phyloP scores from a whole-genome alignment of 2,888 invertebrate genomes.

The Sminthurides aquaticus region DNA sequence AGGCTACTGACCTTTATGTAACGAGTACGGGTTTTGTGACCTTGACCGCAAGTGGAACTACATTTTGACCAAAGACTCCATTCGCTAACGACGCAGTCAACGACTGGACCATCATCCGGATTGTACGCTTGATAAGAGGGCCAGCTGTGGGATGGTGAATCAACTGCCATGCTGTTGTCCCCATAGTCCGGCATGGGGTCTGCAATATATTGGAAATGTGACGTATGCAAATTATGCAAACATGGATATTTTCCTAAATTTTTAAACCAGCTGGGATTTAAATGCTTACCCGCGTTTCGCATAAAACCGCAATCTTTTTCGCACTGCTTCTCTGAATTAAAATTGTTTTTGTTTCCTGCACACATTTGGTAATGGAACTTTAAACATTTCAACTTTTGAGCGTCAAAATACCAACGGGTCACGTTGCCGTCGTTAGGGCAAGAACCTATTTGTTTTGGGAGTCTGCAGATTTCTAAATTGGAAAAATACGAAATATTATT shows the following conservation, averaged over 20 bases:
- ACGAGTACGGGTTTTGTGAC: constrained; percentile 43
- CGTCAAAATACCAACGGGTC: constrained; percentile 80
- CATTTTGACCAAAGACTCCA: constrained; percentile 49
- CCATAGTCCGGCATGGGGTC: not conserved
- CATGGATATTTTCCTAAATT: not conserved
- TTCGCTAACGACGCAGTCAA: constrained; percentile 47
- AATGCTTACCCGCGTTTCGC: not conserved
- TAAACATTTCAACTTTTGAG: constrained; percentile 61
- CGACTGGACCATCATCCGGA: constrained; percentile 26
- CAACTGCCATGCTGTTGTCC: constrained; percentile 3
- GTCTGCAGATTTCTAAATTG: constrained; percentile 70
- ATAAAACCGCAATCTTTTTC: constrained; percentile 54
- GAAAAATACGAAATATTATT: too few relatives aligned
- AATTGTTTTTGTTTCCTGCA: constrained; percentile 80
- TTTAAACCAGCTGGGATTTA: not conserved
- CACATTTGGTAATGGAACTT: constrained; percentile 83
- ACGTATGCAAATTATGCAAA: not conserved
- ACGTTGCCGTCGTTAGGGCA: constrained; percentile 68
- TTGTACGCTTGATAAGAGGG: constrained; percentile 3
- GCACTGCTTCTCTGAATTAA: constrained; percentile 65
- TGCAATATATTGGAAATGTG: not conserved
- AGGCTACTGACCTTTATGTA: constrained; percentile 38
- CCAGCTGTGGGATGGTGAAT: not conserved
- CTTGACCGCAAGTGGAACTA: constrained; percentile 48
- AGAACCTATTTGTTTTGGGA: constrained; percentile 69